These are phyloP conservation scores for Periophthalmus modestus DNA, from an alignment of 2,113 vertebrate genomes.

Conservation along the genomic window DNA sequence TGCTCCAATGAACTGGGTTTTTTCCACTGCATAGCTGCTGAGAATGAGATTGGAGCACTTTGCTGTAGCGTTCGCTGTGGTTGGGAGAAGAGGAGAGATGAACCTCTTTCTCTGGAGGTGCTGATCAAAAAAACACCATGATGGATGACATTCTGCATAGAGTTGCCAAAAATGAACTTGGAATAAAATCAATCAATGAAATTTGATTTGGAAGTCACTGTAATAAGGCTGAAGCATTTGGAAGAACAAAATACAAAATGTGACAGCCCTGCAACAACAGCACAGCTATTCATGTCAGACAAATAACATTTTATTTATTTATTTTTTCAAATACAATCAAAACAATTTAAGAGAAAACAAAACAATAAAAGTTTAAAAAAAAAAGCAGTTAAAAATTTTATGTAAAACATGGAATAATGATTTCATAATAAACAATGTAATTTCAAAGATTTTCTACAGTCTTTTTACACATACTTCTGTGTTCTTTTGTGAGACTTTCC, in stretches of 20 bases:
- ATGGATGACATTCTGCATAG: conserved; percentile 53
- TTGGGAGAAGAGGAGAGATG: conserved; percentile 48
- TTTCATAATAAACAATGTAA: not conserved
- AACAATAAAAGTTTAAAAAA: not conserved
- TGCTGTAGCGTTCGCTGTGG: conserved; percentile 40
- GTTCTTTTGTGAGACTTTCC: not conserved
- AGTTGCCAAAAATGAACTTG: conserved; percentile 61
- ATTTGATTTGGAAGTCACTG: conserved; percentile 40
- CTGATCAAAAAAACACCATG: conserved; percentile 34
- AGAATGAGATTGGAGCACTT: conserved; percentile 76
- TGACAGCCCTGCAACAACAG: not conserved
- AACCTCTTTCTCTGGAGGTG: conserved; percentile 33
- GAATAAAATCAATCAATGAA: conserved; percentile 36
- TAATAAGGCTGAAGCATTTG: conserved; percentile 4
- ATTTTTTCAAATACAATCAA: not conserved
- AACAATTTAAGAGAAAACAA: not conserved
- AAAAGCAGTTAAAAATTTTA: too few relatives aligned
- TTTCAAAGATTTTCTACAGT: not conserved
- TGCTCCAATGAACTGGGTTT: conserved; percentile 75
- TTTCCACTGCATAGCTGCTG: conserved; percentile 51
- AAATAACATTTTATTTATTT: not conserved
- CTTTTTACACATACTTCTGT: too few relatives aligned
- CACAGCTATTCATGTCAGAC: not conserved
- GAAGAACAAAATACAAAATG: conserved; percentile 4
- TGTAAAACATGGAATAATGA: not conserved